Percentiles rank a stretch among this genome's conserved stretches.
phyloP scores from a whole-genome alignment of 2,113 vertebrate species.

The Loxodonta africana region DNA sequence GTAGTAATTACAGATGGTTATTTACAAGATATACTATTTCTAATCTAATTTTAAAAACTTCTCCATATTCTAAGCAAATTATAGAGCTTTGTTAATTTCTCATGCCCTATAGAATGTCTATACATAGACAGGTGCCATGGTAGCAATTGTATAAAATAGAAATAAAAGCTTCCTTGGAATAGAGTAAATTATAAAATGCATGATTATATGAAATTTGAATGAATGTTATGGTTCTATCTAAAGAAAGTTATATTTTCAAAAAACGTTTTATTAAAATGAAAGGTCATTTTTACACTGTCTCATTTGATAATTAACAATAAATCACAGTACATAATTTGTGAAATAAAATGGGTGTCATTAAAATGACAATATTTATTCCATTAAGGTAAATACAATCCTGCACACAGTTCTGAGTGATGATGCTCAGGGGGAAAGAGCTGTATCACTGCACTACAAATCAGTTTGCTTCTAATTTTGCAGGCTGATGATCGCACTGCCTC shows the following conservation, averaged over 20 bases:
- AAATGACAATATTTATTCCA: slow-evolving; percentile 87
- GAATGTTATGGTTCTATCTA: slow-evolving; percentile 78
- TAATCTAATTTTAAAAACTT: slow-evolving; percentile 41
- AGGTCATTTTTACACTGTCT: slow-evolving; percentile 81
- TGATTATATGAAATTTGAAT: slow-evolving; percentile 74
- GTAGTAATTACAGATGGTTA: slow-evolving; percentile 32
- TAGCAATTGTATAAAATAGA: slow-evolving; percentile 60
- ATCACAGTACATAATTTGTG: slow-evolving; percentile 82
- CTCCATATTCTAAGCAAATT: slow-evolving; percentile 11
- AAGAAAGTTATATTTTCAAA: slow-evolving; percentile 77
- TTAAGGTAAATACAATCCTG: slow-evolving; percentile 86
- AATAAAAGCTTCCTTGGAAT: slow-evolving; percentile 75
- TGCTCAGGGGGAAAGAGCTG: slow-evolving; percentile 79
- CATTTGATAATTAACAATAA: slow-evolving; percentile 86
- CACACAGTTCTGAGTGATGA: slow-evolving; percentile 83
- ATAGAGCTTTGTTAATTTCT: slow-evolving; percentile 46
- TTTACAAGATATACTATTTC: slow-evolving; percentile 49
- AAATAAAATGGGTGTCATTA: slow-evolving; percentile 83
- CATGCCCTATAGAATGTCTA: neutral
- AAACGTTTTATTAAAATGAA: slow-evolving; percentile 84
- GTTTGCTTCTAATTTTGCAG: slow-evolving; percentile 90
- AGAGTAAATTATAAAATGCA: slow-evolving; percentile 71
- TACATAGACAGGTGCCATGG: slow-evolving; percentile 22
- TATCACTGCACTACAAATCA: slow-evolving; percentile 87
- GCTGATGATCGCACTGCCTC: slow-evolving; percentile 87